phyloP scores from a whole-genome alignment of 2,113 vertebrate species.

The Elephantulus edwardii region DNA sequence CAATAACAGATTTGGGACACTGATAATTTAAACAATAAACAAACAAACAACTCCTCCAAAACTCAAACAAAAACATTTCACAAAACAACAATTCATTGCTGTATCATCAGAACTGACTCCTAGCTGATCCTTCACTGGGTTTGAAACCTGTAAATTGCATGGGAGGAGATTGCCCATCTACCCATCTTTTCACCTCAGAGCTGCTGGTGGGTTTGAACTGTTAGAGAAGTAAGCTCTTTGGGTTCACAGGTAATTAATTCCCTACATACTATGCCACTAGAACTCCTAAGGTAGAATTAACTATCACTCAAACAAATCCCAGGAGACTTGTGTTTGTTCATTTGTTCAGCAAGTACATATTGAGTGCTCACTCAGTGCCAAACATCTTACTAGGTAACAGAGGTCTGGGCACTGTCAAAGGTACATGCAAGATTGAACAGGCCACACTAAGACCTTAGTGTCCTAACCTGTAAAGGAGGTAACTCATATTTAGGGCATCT shows the following conservation, averaged over 20 bases:
- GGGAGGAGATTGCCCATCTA: no score
- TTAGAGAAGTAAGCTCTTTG: no score
- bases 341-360: neutral
- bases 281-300: constrained; percentile 4
- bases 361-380: neutral
- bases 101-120: no score
- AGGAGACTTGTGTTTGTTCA: constrained; percentile 7
- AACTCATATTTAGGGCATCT: neutral
- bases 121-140: no score
- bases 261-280: no score
- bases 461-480: neutral
- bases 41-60: no score
- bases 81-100: no score
- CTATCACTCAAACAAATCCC: constrained; percentile 1
- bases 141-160: no score
- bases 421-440: neutral
- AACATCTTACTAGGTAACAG: constrained; percentile 31
- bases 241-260: no score
- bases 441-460: neutral
- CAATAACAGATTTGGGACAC: neutral
- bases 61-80: no score
- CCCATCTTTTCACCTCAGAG: no score
- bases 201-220: no score
- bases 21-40: neutral
- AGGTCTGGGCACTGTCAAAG: constrained; percentile 2